A percentile compares a stretch with the other conserved stretches of the same genome.
Evolutionary conservation across 1,140 invertebrate genomes (phyloP).

Genomic region (Drosophila eugracilis): DNA sequence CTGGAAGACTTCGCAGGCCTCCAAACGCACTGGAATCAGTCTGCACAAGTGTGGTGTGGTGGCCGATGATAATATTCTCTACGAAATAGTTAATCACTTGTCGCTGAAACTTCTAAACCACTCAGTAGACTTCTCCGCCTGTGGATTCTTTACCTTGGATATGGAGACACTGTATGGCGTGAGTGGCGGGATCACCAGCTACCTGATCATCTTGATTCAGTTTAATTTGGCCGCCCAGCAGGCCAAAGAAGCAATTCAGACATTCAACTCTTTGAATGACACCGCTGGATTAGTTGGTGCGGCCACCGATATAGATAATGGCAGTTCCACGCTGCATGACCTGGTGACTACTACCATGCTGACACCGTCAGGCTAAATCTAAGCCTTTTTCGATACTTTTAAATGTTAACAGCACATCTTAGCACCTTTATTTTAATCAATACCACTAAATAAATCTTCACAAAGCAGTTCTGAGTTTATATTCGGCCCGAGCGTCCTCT

Average conservation of each 20-base stretch:
- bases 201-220: conserved; percentile 83
- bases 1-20: conserved; percentile 82
- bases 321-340: conserved; percentile 41
- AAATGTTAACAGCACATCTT: conserved; percentile 27
- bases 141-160: conserved; percentile 83
- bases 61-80: conserved; percentile 80
- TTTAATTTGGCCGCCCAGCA: conserved; percentile 84
- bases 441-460: conserved; percentile 59
- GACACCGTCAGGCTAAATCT: conserved; percentile 44
- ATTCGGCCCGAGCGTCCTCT: conserved; percentile 45
- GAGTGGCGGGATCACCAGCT: conserved; percentile 83
- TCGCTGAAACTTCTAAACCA: conserved; percentile 83
- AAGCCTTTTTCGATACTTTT: background rate
- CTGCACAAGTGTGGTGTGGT: conserved; percentile 82
- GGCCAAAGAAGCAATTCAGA: conserved; percentile 77
- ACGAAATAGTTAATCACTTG: conserved; percentile 84
- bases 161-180: conserved; percentile 84
- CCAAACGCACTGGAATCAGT: conserved; percentile 80
- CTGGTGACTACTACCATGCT: conserved; percentile 61
- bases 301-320: conserved; percentile 60
- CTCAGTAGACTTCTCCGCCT: conserved; percentile 82
- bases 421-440: conserved; percentile 40
- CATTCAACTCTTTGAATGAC: conserved; percentile 66
- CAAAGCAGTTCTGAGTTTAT: conserved; percentile 48
- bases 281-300: conserved; percentile 64